Base-by-base conservation (phyloP, 2,113 vertebrate genomes). In the Engystomops pustulosus region DNA sequence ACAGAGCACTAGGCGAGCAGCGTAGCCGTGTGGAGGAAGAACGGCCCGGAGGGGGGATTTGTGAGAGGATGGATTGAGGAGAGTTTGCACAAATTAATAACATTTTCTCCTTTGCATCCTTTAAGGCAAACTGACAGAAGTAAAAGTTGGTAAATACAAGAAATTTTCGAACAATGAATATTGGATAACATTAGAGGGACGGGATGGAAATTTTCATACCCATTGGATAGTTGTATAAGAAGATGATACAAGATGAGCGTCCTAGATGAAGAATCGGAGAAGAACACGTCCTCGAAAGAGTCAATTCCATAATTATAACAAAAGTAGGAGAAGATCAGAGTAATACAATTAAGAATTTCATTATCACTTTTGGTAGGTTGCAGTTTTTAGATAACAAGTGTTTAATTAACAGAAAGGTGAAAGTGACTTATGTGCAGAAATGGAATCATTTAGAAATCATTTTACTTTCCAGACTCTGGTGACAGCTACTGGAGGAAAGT, bases 21-120 rank as follows among this genome's bases (percentile, higher is more conserved):
- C 0, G 17, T 2, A 0, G 53, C 25, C n/a, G 55, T 47, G 41
- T 44, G 74, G 49, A 53, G 75, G 83, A 51, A 79, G 36, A 53
- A 34, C n/a, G 41, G 60, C 60, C 82, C 44, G 68, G 68, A 80
- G 72, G 72, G 82, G 75, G 75, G 75, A 78, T 78, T 77, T 67
- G 30, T 38, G 82, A 78, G 60, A 68, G 74, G 60, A 69, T 41
- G 81, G 72, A 71, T 68, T 53, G 60, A 78, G 60, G 36, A 32
- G 47, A 55, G 72, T 84, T 77, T 77, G 53, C 72, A 77, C 41
- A 69, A 75, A 84, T 68, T 77, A 83, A 65, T 83, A 41, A 71
- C 55, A 75, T 77, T 67, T 77, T 55, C 30, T 30, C 0, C 0
- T 41, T 51, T 0, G 0, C 14, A 75, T 49, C 55, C 0, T 0